Evolutionary conservation across 2,888 invertebrate genomes (phyloP).

Genomic region (Oscheius sp.): DNA sequence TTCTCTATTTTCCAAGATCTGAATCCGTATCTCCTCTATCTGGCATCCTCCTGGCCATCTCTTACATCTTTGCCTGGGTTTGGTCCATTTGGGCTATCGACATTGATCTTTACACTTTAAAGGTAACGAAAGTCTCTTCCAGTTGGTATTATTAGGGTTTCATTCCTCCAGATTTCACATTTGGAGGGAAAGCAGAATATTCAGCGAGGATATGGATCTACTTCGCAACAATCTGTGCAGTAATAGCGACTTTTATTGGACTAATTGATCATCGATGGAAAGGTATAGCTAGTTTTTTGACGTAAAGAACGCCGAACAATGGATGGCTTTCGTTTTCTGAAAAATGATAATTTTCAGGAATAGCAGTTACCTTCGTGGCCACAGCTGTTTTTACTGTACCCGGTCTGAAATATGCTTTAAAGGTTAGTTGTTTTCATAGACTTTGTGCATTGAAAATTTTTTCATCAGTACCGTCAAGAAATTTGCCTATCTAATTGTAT

Average conservation of each 20-base stretch:
- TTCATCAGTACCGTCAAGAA: no score
- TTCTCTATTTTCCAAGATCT: no score
- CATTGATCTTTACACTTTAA: neutral
- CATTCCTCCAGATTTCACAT: slow-evolving; percentile 12
- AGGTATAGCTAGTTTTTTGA: neutral
- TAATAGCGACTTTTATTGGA: neutral
- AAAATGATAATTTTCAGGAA: no score
- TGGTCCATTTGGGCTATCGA: neutral
- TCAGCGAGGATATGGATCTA: neutral
- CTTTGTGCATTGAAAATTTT: no score
- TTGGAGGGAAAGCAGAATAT: neutral
- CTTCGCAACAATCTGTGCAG: neutral
- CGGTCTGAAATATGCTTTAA: neutral
- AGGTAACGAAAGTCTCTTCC: neutral
- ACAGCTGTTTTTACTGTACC: neutral
- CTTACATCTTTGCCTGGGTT: neutral
- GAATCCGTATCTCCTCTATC: no score
- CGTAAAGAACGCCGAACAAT: neutral
- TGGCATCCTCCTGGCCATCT: neutral
- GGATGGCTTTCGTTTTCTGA: neutral
- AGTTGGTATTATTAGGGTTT: neutral
- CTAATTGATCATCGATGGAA: neutral
- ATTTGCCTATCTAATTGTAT: no score
- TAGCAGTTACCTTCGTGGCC: neutral
- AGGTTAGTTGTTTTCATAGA: neutral